These are phyloP conservation scores for Lacerta bilineata DNA, from an alignment of 2,797 vertebrate species.

Conservation along the genomic window DNA sequence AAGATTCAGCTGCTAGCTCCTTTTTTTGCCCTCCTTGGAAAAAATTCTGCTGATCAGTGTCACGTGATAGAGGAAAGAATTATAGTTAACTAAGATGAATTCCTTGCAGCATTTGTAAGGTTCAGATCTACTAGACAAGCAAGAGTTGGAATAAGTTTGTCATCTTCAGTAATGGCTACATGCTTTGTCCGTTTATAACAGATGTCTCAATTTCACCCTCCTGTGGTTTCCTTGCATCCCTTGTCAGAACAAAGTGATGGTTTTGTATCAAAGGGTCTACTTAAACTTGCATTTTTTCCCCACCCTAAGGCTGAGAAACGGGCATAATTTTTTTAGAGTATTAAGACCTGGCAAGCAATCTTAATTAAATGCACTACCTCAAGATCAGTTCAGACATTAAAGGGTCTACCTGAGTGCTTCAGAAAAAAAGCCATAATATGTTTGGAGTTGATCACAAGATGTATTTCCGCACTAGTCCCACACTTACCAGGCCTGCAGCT, in stretches of 20 bases:
- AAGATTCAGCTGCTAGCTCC: background rate
- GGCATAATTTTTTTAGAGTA: no score
- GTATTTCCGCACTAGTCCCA: background rate
- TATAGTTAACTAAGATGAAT: background rate
- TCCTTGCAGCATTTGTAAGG: background rate
- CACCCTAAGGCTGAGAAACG: no score
- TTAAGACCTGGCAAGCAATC: no score
- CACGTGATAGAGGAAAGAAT: background rate
- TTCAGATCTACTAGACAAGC: background rate
- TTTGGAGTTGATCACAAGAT: background rate
- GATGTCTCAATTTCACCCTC: background rate
- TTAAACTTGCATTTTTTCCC: background rate
- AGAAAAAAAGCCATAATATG: background rate
- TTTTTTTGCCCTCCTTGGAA: background rate
- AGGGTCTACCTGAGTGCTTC: background rate
- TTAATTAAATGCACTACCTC: background rate
- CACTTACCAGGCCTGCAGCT: background rate
- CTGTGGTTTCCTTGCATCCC: background rate
- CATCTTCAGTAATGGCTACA: background rate
- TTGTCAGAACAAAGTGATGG: accelerated
- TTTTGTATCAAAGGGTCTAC: accelerated
- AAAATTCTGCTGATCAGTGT: background rate
- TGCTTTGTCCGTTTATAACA: background rate
- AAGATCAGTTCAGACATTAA: background rate
- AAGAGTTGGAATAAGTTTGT: background rate